Evolutionary conservation across 2,797 vertebrate genomes (phyloP).

Genomic region (Kryptopterus vitreolus): DNA sequence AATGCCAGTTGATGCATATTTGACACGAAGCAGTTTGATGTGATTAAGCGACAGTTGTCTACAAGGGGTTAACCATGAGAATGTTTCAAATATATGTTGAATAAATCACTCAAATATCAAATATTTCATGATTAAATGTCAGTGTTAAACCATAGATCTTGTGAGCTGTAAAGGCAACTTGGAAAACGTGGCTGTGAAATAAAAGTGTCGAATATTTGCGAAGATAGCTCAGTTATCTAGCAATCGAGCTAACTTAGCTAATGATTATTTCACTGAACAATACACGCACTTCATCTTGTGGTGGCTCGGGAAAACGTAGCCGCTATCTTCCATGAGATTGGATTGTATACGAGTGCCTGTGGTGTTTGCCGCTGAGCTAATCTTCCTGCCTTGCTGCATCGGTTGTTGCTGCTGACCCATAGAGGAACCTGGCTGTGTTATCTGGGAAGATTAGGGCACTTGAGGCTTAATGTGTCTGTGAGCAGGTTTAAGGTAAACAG

Average conservation of each 20-base stretch:
- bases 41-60: no score
- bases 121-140: background rate
- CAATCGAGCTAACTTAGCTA: background rate
- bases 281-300: background rate
- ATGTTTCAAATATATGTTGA: no score
- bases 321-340: background rate
- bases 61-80: no score
- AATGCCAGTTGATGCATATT: no score
- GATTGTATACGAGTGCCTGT: slow-evolving; percentile 8
- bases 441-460: slow-evolving; percentile 33
- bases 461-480: slow-evolving; percentile 38
- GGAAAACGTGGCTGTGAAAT: no score
- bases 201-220: background rate
- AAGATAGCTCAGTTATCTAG: background rate
- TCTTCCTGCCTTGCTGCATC: slow-evolving; percentile 24
- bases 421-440: slow-evolving; percentile 36
- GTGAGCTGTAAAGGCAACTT: background rate
- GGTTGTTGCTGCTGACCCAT: slow-evolving; percentile 2
- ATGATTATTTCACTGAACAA: background rate
- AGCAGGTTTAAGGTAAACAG: slow-evolving; percentile 40
- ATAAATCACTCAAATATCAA: background rate
- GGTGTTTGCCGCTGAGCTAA: slow-evolving; percentile 16
- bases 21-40: no score
- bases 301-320: background rate
- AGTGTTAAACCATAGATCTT: no score